Percentiles rank a stretch among this genome's conserved stretches.
Evolutionary conservation across 2,113 vertebrate genomes (phyloP).

Genomic region (Rhea americana): DNA sequence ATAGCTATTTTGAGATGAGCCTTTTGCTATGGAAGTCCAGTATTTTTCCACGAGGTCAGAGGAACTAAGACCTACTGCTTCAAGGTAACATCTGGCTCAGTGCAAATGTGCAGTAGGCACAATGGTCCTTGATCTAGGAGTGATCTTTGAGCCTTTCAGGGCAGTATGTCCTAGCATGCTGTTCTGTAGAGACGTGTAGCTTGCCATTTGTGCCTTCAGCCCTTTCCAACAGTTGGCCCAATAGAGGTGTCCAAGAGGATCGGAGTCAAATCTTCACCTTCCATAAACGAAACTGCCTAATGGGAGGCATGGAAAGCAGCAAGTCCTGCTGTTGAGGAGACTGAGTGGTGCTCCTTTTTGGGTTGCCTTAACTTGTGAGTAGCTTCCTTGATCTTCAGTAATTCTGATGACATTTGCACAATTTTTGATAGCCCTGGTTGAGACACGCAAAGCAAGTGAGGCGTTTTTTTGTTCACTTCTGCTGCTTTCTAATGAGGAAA

Average conservation of each 20-base stretch:
- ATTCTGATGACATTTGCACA: neutral
- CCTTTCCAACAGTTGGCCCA: neutral
- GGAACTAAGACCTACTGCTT: neutral
- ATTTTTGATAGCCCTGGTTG: neutral
- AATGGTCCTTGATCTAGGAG: neutral
- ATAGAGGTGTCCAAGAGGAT: neutral
- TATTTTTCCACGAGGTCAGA: neutral
- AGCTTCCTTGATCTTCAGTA: neutral
- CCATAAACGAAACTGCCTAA: neutral
- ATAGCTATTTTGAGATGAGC: neutral
- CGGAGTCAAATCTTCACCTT: neutral
- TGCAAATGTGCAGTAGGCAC: neutral
- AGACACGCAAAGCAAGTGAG: neutral
- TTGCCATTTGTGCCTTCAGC: neutral
- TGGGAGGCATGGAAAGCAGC: neutral
- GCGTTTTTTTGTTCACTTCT: neutral
- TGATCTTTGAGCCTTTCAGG: neutral
- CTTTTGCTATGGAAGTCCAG: neutral
- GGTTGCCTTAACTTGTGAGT: neutral
- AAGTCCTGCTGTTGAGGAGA: neutral
- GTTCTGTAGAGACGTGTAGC: neutral
- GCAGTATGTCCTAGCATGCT: neutral
- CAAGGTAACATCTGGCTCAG: neutral
- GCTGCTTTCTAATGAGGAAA: neutral
- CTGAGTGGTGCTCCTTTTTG: neutral